phyloP scores from a whole-genome alignment of 2,888 invertebrate species.

The Latrodectus hesperus region DNA sequence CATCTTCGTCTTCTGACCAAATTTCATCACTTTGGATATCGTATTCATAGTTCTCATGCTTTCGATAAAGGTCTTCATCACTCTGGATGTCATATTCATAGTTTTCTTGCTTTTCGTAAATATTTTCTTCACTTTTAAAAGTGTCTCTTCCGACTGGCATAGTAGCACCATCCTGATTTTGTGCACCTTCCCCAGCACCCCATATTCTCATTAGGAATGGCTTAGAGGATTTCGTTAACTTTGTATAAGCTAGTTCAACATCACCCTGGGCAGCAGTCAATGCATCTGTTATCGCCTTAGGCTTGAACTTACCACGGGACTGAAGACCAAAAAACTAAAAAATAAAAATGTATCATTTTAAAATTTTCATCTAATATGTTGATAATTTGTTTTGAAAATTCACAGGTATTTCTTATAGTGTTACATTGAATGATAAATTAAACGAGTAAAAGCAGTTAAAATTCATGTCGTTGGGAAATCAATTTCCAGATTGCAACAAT shows the following conservation, averaged over 20 bases:
- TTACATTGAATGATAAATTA: too few species aligned
- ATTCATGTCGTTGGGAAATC: too few species aligned
- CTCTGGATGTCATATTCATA: conserved; percentile 19
- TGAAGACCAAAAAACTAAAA: conserved; percentile 80
- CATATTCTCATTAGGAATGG: conserved; percentile 87
- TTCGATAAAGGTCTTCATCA: conserved; percentile 10
- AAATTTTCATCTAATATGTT: too few species aligned
- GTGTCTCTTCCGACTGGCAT: not conserved
- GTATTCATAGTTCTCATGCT: not conserved
- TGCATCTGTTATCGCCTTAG: conserved; percentile 84
- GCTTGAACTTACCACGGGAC: conserved; percentile 81
- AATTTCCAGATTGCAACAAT: too few species aligned
- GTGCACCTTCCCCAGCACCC: conserved; percentile 78
- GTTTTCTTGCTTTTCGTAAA: not conserved
- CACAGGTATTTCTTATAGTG: too few species aligned
- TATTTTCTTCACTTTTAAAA: not conserved
- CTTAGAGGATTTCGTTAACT: conserved; percentile 84
- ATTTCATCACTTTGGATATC: conserved; percentile 33
- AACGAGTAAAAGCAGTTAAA: too few species aligned
- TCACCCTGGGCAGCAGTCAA: conserved; percentile 84
- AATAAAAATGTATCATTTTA: conserved; percentile 40
- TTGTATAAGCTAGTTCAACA: conserved; percentile 82
- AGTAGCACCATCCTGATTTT: conserved; percentile 48
- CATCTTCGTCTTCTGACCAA: conserved; percentile 52
- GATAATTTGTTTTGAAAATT: too few species aligned